Percentiles rank a stretch among this genome's conserved stretches.
Conservation (phyloP, 1,140 invertebrate species). For the Pomacea maculata region DNA sequence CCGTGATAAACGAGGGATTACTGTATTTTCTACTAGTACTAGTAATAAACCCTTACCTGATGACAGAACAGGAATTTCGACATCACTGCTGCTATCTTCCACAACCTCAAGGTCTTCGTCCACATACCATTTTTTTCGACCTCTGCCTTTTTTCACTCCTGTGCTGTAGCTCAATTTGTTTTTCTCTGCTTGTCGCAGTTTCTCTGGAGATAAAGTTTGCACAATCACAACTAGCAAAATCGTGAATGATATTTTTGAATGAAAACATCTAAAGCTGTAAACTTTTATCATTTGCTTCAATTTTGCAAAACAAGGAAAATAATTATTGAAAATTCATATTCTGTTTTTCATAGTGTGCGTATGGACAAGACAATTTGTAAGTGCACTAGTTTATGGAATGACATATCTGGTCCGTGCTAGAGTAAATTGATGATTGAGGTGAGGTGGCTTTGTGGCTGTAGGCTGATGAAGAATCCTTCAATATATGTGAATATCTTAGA, state of each 20-base stretch:
- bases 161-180: not conserved
- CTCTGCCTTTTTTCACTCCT: not conserved
- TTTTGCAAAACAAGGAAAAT: no score
- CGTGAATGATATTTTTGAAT: not conserved
- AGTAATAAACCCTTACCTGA: conserved; percentile 5
- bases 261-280: no score
- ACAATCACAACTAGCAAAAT: not conserved
- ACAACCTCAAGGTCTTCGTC: not conserved
- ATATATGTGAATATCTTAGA: not conserved
- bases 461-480: not conserved
- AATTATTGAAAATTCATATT: no score
- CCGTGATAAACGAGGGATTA: no score
- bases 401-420: not conserved
- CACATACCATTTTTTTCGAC: not conserved
- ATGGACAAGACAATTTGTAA: not conserved
- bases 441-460: no score
- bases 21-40: not conserved
- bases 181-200: not conserved
- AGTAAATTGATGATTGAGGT: no score
- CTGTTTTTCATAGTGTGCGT: no score
- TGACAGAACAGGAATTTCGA: not conserved
- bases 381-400: not conserved
- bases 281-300: no score
- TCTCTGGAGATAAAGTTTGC: not conserved
- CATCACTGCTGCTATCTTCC: conserved; percentile 14